Evolutionary conservation across 2,888 invertebrate species (phyloP).

Genomic region (Agonopterix arenella): DNA sequence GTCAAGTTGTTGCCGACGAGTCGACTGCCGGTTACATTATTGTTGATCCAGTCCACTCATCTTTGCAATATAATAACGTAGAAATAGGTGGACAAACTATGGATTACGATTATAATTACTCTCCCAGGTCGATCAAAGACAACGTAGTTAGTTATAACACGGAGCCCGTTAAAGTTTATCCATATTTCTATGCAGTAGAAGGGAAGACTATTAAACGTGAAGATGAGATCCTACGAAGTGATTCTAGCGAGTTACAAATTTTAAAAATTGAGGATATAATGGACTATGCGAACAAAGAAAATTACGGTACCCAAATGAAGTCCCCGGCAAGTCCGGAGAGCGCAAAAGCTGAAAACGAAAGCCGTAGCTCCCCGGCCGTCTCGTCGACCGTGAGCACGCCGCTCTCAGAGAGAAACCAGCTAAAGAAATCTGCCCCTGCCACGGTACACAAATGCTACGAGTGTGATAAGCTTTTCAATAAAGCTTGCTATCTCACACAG

Average conservation of each 20-base stretch:
- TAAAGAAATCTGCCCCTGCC: slow-evolving; percentile 44
- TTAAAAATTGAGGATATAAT: slow-evolving; percentile 68
- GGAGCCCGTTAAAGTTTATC: slow-evolving; percentile 51
- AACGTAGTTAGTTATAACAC: slow-evolving; percentile 49
- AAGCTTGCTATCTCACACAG: slow-evolving; percentile 91
- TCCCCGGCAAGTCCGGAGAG: slow-evolving; percentile 70
- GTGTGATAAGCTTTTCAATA: slow-evolving; percentile 90
- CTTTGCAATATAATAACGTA: slow-evolving; percentile 50
- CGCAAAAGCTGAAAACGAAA: slow-evolving; percentile 57
- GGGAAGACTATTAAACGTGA: slow-evolving; percentile 65
- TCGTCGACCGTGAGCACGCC: slow-evolving; percentile 63
- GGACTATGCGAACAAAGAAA: slow-evolving; percentile 73
- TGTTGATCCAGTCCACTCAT: slow-evolving; percentile 57
- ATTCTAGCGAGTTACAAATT: slow-evolving; percentile 55
- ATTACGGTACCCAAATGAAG: slow-evolving; percentile 65
- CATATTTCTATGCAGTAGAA: slow-evolving; percentile 54
- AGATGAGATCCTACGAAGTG: slow-evolving; percentile 39
- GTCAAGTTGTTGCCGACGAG: slow-evolving; percentile 78
- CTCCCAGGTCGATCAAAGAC: slow-evolving; percentile 51
- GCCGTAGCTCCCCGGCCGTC: slow-evolving; percentile 52
- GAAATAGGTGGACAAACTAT: slow-evolving; percentile 46
- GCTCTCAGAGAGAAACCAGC: slow-evolving; percentile 58
- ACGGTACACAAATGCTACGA: slow-evolving; percentile 83
- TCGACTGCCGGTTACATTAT: slow-evolving; percentile 70
- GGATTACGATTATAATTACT: slow-evolving; percentile 56